Evolutionary conservation across 2,888 invertebrate species (phyloP).

Genomic region (Pachydiplax longipennis): DNA sequence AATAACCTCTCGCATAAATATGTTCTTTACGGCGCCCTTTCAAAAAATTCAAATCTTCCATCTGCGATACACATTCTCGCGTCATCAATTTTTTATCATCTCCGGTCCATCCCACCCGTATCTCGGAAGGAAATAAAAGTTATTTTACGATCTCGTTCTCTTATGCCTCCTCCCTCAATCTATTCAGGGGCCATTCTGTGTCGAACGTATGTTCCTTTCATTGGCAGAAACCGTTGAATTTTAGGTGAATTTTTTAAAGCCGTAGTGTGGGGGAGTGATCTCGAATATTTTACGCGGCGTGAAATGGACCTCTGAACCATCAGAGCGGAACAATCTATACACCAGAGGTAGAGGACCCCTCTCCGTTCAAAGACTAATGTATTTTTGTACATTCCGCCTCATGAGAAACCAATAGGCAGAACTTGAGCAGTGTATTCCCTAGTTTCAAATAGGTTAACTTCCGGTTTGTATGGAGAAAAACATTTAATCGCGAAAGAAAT

Average conservation of each 20-base stretch:
- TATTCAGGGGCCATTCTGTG: not conserved
- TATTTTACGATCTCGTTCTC: not conserved
- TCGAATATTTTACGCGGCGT: not conserved
- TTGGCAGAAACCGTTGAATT: not conserved
- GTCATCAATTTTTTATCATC: not conserved
- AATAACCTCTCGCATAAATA: not conserved
- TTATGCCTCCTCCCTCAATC: not conserved
- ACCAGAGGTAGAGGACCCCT: too few relatives aligned
- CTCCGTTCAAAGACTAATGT: too few relatives aligned
- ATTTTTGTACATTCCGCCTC: too few relatives aligned
- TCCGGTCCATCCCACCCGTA: not conserved
- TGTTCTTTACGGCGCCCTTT: not conserved
- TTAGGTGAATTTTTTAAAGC: not conserved
- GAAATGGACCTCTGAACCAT: not conserved
- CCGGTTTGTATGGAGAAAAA: too few relatives aligned
- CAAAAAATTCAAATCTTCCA: not conserved
- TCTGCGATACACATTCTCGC: not conserved
- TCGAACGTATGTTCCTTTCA: not conserved
- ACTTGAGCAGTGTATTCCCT: too few relatives aligned
- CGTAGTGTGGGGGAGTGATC: not conserved
- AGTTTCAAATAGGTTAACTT: too few relatives aligned
- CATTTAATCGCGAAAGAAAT: too few relatives aligned
- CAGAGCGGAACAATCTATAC: not conserved
- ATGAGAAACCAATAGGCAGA: too few relatives aligned
- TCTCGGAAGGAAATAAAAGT: not conserved